Conservation (phyloP, 2,113 vertebrate species). For the Poeciliopsis retropinna region DNA sequence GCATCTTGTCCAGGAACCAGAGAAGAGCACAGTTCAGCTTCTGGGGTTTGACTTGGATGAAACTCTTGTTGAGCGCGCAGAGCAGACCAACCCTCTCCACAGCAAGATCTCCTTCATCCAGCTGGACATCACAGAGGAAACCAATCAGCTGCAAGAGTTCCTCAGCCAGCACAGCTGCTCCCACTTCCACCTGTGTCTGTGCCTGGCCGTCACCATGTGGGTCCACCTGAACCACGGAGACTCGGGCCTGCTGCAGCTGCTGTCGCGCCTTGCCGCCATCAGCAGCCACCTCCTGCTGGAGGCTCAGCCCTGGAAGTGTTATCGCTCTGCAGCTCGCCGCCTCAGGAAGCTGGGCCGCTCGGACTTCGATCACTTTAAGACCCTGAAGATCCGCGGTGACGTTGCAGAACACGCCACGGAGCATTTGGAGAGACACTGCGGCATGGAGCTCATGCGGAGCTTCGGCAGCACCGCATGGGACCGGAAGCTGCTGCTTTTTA, state of each 20-base stretch:
- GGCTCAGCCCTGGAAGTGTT: slow-evolving; percentile 94
- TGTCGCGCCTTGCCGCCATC: slow-evolving; percentile 82
- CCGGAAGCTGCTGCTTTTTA: slow-evolving; percentile 88
- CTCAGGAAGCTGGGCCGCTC: slow-evolving; percentile 87
- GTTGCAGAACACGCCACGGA: slow-evolving; percentile 75
- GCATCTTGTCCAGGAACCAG: slow-evolving; percentile 80
- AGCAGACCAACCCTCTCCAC: slow-evolving; percentile 83
- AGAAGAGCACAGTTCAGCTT: slow-evolving; percentile 70
- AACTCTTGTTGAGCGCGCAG: slow-evolving; percentile 82
- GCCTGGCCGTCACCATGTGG: slow-evolving; percentile 97
- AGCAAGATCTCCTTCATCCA: slow-evolving; percentile 82
- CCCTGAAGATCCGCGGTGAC: slow-evolving; percentile 84
- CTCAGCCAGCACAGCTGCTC: slow-evolving; percentile 76
- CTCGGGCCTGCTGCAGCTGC: slow-evolving; percentile 80
- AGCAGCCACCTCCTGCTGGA: slow-evolving; percentile 87
- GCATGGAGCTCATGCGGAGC: slow-evolving; percentile 85
- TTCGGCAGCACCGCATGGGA: slow-evolving; percentile 92
- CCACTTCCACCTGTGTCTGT: slow-evolving; percentile 86
- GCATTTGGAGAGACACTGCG: slow-evolving; percentile 83
- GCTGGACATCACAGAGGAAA: slow-evolving; percentile 86
- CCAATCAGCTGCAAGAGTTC: slow-evolving; percentile 71
- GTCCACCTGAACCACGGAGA: slow-evolving; percentile 94
- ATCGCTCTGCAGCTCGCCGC: slow-evolving; percentile 89
- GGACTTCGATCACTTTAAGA: slow-evolving; percentile 89
- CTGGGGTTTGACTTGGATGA: slow-evolving; percentile 92